Conservation (phyloP, 1,140 invertebrate genomes). For the Danaus plexippus region DNA sequence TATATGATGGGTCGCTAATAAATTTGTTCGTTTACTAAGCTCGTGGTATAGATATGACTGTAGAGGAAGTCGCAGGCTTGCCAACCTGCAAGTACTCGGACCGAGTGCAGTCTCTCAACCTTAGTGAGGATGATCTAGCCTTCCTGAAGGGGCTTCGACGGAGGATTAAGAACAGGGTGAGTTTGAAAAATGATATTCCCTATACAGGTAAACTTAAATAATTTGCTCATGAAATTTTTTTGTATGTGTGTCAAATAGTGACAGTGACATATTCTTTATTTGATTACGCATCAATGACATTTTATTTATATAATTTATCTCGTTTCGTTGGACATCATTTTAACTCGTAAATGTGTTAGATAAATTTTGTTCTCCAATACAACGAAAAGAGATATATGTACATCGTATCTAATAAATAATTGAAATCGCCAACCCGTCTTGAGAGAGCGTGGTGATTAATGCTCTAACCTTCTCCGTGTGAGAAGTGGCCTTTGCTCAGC, state of each 20-base stretch:
- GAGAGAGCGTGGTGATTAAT: no score
- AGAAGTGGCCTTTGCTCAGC: no score
- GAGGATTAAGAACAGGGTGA: constrained; percentile 57
- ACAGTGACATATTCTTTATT: neutral
- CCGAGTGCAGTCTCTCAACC: constrained; percentile 40
- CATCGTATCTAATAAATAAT: no score
- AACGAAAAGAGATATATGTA: no score
- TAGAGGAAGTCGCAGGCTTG: constrained; percentile 54
- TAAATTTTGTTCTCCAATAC: no score
- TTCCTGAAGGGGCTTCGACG: constrained; percentile 54
- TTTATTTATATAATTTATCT: no score
- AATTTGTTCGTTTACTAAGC: constrained; percentile 29
- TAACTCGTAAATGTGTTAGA: no score
- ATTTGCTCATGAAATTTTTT: neutral
- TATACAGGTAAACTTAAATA: constrained; percentile 1
- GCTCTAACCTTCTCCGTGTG: no score
- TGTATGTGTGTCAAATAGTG: no score
- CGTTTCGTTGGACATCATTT: no score
- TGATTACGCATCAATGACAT: neutral
- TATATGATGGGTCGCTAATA: constrained; percentile 5
- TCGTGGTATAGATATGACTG: constrained; percentile 58
- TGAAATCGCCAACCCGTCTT: no score
- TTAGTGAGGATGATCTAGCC: constrained; percentile 44
- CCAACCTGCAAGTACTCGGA: constrained; percentile 56
- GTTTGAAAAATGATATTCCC: constrained; percentile 8